phyloP scores from a whole-genome alignment of 2,797 vertebrate genomes.

The Melanotaenia nigrans region DNA sequence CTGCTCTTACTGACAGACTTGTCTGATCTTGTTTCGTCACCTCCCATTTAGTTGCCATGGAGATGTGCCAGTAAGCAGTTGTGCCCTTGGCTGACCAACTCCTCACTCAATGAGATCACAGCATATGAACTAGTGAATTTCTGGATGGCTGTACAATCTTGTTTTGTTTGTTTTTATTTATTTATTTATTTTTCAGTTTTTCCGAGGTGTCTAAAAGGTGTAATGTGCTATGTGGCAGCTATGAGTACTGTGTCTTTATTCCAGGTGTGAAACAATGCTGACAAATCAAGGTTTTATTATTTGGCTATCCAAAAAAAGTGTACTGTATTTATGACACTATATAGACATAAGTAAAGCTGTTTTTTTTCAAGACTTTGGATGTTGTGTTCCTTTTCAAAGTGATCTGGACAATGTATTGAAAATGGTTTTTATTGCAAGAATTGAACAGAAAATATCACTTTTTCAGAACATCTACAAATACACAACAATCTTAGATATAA shows the following conservation, averaged over 20 bases:
- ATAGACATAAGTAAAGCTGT: conserved; percentile 82
- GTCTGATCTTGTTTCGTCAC: conserved; percentile 37
- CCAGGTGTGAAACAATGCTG: conserved; percentile 87
- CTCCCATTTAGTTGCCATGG: conserved; percentile 65
- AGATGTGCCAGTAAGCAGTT: conserved; percentile 62
- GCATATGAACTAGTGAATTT: conserved; percentile 70
- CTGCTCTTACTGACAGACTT: conserved; percentile 64
- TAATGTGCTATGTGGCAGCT: conserved; percentile 88
- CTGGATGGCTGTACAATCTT: conserved; percentile 71
- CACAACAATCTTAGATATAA: conserved; percentile 93
- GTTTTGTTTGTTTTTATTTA: conserved; percentile 63
- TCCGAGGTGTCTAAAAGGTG: conserved; percentile 83
- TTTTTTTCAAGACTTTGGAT: conserved; percentile 75
- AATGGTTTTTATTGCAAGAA: conserved; percentile 78
- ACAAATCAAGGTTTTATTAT: conserved; percentile 88
- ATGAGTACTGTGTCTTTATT: conserved; percentile 87
- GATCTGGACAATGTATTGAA: conserved; percentile 61
- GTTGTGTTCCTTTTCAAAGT: conserved; percentile 60
- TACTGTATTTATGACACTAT: conserved; percentile 84
- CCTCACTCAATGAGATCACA: conserved; percentile 73
- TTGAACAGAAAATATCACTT: conserved; percentile 71
- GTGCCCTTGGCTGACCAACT: conserved; percentile 62
- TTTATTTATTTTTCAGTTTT: conserved; percentile 68
- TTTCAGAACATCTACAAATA: conserved; percentile 82
- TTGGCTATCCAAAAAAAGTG: conserved; percentile 83